phyloP scores from a whole-genome alignment of 64 coral and sea anemone species.

The Trachythela sp. region DNA sequence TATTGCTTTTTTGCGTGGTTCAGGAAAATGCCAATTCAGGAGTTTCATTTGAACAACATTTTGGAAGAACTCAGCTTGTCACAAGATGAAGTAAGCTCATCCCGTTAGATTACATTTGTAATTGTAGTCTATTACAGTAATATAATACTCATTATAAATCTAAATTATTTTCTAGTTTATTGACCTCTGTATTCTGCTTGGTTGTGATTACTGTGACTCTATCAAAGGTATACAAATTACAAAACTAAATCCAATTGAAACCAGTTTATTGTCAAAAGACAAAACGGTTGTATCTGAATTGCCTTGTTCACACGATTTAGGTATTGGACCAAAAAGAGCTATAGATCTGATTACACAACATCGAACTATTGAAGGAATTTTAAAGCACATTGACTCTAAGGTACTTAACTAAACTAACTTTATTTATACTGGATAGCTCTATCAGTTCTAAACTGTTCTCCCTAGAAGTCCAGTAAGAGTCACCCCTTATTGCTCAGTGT shows the following conservation, averaged over 20 bases:
- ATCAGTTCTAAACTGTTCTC: not conserved
- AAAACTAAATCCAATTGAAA: too few relatives aligned
- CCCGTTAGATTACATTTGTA: not conserved
- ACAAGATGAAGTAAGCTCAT: constrained; percentile 64
- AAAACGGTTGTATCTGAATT: too few relatives aligned
- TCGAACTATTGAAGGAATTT: constrained; percentile 75
- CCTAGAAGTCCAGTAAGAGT: too few relatives aligned
- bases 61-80: constrained; percentile 66
- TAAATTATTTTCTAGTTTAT: constrained; percentile 67
- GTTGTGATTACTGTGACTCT: constrained; percentile 98
- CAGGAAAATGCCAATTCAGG: constrained; percentile 91
- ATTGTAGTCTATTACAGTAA: not conserved
- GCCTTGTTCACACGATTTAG: too few relatives aligned
- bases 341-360: constrained; percentile 83
- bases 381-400: constrained; percentile 86
- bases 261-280: too few relatives aligned
- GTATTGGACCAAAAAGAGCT: constrained; percentile 87
- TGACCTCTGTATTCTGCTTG: constrained; percentile 88
- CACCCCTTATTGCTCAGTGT: too few relatives aligned
- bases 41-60: constrained; percentile 77
- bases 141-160: not conserved
- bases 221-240: constrained; percentile 68
- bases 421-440: too few relatives aligned
- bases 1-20: too few relatives aligned
- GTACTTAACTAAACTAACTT: too few relatives aligned